Percentiles rank a stretch among this genome's conserved stretches.
Evolutionary conservation across 2,888 invertebrate species (phyloP).

Genomic region (Disparrhopalites patrizii): DNA sequence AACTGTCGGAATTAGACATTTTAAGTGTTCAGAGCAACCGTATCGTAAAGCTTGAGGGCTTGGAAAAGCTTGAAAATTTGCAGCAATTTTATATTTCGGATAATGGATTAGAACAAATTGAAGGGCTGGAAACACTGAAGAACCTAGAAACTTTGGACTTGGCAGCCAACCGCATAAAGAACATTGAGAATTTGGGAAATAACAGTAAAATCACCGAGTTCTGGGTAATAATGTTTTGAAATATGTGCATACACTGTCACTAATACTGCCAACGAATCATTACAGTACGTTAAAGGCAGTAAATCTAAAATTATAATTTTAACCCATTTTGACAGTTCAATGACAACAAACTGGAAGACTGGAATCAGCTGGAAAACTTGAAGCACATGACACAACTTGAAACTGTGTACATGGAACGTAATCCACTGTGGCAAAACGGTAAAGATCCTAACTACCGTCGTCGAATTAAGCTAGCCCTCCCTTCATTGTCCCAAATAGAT

Average conservation of each 20-base stretch:
- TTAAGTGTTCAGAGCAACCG: slow-evolving; percentile 89
- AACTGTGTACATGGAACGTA: slow-evolving; percentile 91
- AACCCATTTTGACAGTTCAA: slow-evolving; percentile 65
- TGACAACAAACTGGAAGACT: slow-evolving; percentile 79
- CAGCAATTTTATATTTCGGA: slow-evolving; percentile 89
- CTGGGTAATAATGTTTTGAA: slow-evolving; percentile 91
- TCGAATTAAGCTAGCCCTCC: slow-evolving; percentile 82
- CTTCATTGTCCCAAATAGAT: slow-evolving; percentile 87
- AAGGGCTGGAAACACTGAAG: slow-evolving; percentile 67
- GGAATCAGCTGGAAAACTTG: slow-evolving; percentile 76
- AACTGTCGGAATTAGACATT: slow-evolving; percentile 67
- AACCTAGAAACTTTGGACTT: slow-evolving; percentile 82
- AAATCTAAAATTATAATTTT: neutral
- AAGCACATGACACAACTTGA: slow-evolving; percentile 54
- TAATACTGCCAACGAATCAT: too few relatives aligned
- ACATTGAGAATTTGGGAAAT: slow-evolving; percentile 72
- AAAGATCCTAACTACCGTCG: slow-evolving; percentile 80
- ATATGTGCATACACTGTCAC: too few relatives aligned
- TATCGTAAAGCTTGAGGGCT: slow-evolving; percentile 77
- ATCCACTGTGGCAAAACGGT: slow-evolving; percentile 66
- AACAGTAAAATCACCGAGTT: slow-evolving; percentile 81
- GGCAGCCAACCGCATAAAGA: slow-evolving; percentile 77
- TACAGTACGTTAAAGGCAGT: too few relatives aligned
- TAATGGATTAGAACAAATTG: slow-evolving; percentile 78
- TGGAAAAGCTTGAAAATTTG: slow-evolving; percentile 68